These are phyloP conservation scores for Petrocephalus schoutedeni DNA, from an alignment of 2,797 vertebrate genomes.

Conservation along the genomic window DNA sequence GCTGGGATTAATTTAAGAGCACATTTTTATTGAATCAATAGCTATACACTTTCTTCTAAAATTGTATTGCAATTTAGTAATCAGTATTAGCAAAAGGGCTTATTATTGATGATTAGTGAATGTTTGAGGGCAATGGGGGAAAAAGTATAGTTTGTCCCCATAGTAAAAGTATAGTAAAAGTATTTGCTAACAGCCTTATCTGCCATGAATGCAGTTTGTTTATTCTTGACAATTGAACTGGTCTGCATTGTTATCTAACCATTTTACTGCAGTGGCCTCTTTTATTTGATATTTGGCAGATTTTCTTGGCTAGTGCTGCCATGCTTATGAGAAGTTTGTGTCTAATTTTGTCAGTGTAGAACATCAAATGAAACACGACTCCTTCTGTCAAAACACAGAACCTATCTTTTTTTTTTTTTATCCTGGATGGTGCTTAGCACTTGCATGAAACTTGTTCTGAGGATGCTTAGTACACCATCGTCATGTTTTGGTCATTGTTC, in stretches of 20 bases:
- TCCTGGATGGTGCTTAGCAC: not conserved
- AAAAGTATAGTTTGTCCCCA: not conserved
- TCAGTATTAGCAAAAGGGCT: not conserved
- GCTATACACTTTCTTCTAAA: not conserved
- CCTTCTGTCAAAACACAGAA: not conserved
- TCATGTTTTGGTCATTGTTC: not conserved
- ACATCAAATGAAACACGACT: constrained; percentile 3
- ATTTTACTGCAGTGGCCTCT: not conserved
- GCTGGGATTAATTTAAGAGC: not conserved
- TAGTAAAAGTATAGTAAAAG: too few relatives aligned
- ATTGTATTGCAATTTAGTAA: not conserved
- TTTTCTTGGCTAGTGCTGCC: not conserved
- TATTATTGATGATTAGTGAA: not conserved
- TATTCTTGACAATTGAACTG: not conserved
- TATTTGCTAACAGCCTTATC: not conserved
- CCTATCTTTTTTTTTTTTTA: not conserved
- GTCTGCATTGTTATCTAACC: not conserved
- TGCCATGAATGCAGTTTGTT: not conserved
- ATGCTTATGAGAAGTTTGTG: not conserved
- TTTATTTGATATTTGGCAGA: not conserved
- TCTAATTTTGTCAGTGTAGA: not conserved
- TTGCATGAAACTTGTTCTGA: not conserved
- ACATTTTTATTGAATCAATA: not conserved
- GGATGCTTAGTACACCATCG: not conserved
- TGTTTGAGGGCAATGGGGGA: not conserved